phyloP scores from a whole-genome alignment of 92 coral and sea anemone species.

The Phenganax marumi region DNA sequence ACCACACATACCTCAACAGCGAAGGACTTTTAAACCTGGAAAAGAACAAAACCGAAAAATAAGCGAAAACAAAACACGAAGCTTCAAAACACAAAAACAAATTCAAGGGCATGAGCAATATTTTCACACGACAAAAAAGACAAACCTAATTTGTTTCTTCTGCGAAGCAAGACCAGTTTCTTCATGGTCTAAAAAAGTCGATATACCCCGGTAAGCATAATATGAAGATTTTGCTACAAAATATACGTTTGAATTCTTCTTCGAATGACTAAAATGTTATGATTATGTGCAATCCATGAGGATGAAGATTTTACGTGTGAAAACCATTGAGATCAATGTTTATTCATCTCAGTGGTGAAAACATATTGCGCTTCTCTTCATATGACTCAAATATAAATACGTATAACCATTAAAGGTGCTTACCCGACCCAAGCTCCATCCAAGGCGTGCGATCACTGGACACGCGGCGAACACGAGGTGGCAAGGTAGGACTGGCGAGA shows the following conservation, averaged over 20 bases:
- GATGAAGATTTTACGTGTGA: background rate
- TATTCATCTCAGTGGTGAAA: too few species aligned
- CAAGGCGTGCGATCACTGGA: slow-evolving; percentile 37
- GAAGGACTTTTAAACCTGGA: slow-evolving; percentile 38
- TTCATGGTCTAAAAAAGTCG: slow-evolving; percentile 15
- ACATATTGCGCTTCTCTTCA: too few species aligned
- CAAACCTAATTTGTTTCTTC: slow-evolving; percentile 42
- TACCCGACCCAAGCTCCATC: slow-evolving; percentile 36
- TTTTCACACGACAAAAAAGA: background rate
- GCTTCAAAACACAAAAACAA: background rate
- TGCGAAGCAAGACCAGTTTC: slow-evolving; percentile 8
- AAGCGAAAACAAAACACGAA: background rate
- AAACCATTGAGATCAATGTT: too few species aligned
- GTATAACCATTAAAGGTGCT: background rate
- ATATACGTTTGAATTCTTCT: too few species aligned
- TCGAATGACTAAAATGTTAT: too few species aligned
- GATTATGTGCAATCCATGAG: background rate
- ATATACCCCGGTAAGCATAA: too few species aligned
- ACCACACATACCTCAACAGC: slow-evolving; percentile 8
- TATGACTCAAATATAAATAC: too few species aligned
- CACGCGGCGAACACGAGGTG: slow-evolving; percentile 36
- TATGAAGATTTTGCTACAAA: too few species aligned
- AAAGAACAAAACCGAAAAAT: background rate
- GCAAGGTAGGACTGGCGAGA: slow-evolving; percentile 6
- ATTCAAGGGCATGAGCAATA: background rate